Conservation (phyloP, 2,888 invertebrate species). For the Orthosia gracilis region DNA sequence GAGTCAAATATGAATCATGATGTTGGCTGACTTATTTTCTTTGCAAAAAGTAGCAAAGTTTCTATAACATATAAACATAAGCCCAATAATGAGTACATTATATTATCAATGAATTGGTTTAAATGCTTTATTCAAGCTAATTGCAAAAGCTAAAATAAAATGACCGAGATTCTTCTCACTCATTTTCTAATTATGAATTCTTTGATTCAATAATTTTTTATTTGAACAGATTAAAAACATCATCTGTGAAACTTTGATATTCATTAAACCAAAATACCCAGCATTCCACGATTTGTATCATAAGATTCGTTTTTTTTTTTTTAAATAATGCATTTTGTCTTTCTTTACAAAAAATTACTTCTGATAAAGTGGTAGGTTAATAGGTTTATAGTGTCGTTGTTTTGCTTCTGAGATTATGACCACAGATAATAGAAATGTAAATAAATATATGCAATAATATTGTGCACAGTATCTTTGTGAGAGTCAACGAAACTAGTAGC, state of each 20-base stretch:
- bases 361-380: slow-evolving; percentile 19
- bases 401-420: slow-evolving; percentile 30
- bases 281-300: too few relatives aligned
- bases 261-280: not conserved
- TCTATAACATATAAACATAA: not conserved
- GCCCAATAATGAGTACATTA: not conserved
- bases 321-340: not conserved
- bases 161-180: too few relatives aligned
- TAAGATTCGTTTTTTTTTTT: too few relatives aligned
- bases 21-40: not conserved
- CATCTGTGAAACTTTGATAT: slow-evolving; percentile 17
- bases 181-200: too few relatives aligned
- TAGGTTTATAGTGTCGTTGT: slow-evolving; percentile 23
- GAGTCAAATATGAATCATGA: not conserved
- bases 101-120: not conserved
- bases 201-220: not conserved
- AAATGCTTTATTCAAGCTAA: not conserved
- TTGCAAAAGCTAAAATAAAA: not conserved
- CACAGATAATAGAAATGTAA: slow-evolving; percentile 56
- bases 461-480: not conserved
- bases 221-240: not conserved
- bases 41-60: not conserved
- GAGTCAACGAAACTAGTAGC: slow-evolving; percentile 43
- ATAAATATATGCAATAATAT: slow-evolving; percentile 42
- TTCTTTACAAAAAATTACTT: slow-evolving; percentile 25